A percentile compares a stretch with the other conserved stretches of the same genome.
These are phyloP conservation scores for Musca domestica DNA, from an alignment of 1,140 invertebrate species.

Conservation along the genomic window DNA sequence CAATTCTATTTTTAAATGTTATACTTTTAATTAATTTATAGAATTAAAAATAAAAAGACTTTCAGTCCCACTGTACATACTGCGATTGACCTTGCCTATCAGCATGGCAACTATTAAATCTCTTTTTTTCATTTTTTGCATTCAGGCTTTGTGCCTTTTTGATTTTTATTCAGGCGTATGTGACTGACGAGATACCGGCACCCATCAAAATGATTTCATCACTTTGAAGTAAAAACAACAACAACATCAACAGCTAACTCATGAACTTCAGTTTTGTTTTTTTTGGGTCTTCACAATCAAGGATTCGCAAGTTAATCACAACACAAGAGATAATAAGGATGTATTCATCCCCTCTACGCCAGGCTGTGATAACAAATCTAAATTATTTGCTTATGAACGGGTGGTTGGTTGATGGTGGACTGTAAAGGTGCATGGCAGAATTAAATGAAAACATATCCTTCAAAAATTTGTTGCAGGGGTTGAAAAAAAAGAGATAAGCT, in stretches of 20 bases:
- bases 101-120: too few species aligned
- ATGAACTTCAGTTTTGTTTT: conserved; percentile 7
- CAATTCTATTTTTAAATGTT: too few species aligned
- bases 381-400: not conserved
- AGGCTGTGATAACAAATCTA: not conserved
- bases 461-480: not conserved
- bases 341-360: not conserved
- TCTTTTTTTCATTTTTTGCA: not conserved
- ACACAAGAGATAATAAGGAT: conserved; percentile 5
- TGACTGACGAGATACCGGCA: conserved; percentile 14
- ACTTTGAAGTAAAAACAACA: conserved; percentile 4
- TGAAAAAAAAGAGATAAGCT: not conserved
- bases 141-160: conserved; percentile 7
- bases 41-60: too few species aligned
- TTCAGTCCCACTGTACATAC: too few species aligned
- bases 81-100: too few species aligned
- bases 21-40: too few species aligned
- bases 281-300: not conserved
- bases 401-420: not conserved
- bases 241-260: not conserved
- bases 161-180: conserved; percentile 8
- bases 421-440: not conserved
- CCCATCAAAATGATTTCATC: conserved; percentile 17
- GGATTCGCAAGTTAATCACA: conserved; percentile 18
- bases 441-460: not conserved